Conservation (phyloP, 1,140 invertebrate species). For the Pogonomyrmex barbatus region DNA sequence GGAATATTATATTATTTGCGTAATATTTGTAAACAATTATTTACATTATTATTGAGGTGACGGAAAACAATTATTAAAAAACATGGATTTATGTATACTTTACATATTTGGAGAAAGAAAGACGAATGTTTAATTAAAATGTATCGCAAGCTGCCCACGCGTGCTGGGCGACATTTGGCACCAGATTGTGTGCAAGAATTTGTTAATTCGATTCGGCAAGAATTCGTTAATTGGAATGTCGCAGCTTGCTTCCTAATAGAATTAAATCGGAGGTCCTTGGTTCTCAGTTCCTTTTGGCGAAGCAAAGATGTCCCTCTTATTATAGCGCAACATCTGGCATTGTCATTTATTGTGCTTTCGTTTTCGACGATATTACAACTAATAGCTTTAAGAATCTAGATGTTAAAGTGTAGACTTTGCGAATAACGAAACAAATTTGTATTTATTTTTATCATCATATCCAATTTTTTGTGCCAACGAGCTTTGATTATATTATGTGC, state of each 20-base stretch:
- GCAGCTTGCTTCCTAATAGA: slow-evolving; percentile 40
- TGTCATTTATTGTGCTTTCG: slow-evolving; percentile 70
- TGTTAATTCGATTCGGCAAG: slow-evolving; percentile 51
- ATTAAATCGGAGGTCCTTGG: not conserved
- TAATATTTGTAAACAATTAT: slow-evolving; percentile 5
- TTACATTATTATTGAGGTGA: not conserved
- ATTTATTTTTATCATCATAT: not conserved
- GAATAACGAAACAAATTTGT: not conserved
- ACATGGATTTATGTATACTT: not conserved
- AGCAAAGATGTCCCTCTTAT: slow-evolving; percentile 67
- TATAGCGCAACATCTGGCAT: slow-evolving; percentile 72
- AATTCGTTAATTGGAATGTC: slow-evolving; percentile 72
- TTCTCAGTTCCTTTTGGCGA: slow-evolving; percentile 21
- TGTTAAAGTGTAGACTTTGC: slow-evolving; percentile 1
- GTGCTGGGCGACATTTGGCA: slow-evolving; percentile 22
- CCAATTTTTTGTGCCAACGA: not conserved
- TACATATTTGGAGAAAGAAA: slow-evolving; percentile 5
- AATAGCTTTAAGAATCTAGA: slow-evolving; percentile 64
- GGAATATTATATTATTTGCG: not conserved
- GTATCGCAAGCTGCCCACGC: not conserved
- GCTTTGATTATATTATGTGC: not conserved
- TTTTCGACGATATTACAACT: slow-evolving; percentile 64
- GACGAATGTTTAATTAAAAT: slow-evolving; percentile 38
- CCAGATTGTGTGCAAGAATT: slow-evolving; percentile 42
- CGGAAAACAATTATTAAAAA: not conserved